Evolutionary conservation across 2,888 invertebrate species (phyloP), one percentile per base, ranked within the genome.

Genomic region (Thymelicus sylvestris): DNA sequence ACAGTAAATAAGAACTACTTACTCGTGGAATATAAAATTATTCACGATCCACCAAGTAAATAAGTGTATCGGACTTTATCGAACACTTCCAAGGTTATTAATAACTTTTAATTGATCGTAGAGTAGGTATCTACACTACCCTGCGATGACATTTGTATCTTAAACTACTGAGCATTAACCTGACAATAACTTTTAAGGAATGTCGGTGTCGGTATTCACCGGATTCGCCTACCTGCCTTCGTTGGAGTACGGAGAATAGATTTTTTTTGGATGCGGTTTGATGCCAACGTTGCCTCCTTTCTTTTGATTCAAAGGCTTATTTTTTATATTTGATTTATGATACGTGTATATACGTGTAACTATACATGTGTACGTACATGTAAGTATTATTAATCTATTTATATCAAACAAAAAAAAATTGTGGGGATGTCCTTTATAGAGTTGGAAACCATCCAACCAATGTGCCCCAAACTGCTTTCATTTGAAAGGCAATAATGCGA

Each of bases 131-230:
- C 31, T 31, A 31, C 31, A 31, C 31, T 31, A 31, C 47, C n/a
- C 0, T 65, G 15, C 44, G 44, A 31, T 41, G 39, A 52, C 52
- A 52, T 61, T 67, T 60, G 60, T 39, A 6, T 19, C 19, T 12
- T 55, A 55, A 65, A 41, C 39, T 38, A 39, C 19, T 38, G 59
- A 60, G 55, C 65, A 65, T 39, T 60, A 66, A 57, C 7, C 66
- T 24, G 47, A n/a, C 57, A 59, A 47, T 60, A 67, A 70, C 52
- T 50, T 41, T 50, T 41, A 47, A 68, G 64, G 71, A 69, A 72
- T 72, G 71, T 77, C 74, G 78, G 76, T 72, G 71, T 77, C 75
- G 78, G 76, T 73, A 75, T 74, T 75, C 75, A 71, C 12, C 73
- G 76, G 73, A 75, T 74, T 75, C 75, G 68, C 13, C 75, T 77